These are phyloP conservation scores for Falco berigora DNA, from an alignment of 2,797 vertebrate species.

Conservation along the genomic window DNA sequence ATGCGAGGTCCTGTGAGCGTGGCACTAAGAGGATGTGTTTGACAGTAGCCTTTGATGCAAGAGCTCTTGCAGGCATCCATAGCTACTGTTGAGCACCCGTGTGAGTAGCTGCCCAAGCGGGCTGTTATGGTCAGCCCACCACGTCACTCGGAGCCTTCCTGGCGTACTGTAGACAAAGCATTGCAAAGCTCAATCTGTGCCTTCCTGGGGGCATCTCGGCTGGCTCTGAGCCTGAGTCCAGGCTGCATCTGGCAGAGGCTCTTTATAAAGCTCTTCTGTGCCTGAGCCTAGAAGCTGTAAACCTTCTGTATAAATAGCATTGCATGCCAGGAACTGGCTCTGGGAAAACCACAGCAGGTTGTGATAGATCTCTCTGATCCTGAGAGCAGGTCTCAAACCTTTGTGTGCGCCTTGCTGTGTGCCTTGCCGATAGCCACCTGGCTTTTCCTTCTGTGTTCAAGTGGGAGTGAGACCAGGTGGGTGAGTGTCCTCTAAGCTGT, in stretches of 20 bases:
- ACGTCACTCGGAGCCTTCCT: neutral
- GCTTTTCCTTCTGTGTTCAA: neutral
- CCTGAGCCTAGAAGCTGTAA: neutral
- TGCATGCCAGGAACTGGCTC: neutral
- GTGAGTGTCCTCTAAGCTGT: neutral
- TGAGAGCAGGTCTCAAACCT: neutral
- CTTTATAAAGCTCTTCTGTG: neutral
- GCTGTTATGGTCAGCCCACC: rapidly evolving
- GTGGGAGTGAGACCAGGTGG: neutral
- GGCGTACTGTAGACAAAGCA: neutral
- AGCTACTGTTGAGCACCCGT: neutral
- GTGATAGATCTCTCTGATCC: neutral
- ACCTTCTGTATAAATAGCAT: neutral
- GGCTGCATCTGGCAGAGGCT: neutral
- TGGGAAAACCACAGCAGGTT: neutral
- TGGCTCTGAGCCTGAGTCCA: neutral
- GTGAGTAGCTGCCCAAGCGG: neutral
- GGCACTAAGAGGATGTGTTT: neutral
- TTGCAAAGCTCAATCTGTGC: neutral
- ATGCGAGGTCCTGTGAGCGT: rapidly evolving
- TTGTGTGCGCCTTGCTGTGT: neutral
- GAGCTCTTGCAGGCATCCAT: neutral
- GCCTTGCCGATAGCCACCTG: neutral
- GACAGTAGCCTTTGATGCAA: neutral
- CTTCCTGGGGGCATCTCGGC: neutral